Evolutionary conservation across 2,113 vertebrate species (phyloP).

Genomic region (Brevimyrus niger): DNA sequence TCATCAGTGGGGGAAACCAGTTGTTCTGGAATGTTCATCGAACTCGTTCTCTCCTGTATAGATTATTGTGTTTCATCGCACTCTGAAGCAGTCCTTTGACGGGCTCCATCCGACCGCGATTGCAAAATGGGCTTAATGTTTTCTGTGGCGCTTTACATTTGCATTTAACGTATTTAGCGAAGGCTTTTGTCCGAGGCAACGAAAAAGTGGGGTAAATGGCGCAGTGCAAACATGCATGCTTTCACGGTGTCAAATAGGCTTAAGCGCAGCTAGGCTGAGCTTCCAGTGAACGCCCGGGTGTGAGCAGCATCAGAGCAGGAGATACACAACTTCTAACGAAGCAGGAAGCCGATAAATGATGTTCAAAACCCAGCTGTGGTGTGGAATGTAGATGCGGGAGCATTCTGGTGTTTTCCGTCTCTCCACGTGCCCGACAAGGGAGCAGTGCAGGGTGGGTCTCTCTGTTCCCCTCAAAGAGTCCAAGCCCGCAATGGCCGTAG

Average conservation of each 20-base stretch:
- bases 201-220: neutral
- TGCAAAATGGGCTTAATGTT: neutral
- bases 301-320: neutral
- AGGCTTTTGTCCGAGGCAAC: neutral
- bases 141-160: neutral
- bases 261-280: neutral
- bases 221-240: neutral
- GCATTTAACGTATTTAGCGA: neutral
- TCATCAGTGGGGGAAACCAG: constrained; percentile 1
- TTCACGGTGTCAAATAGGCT: neutral
- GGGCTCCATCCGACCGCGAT: neutral
- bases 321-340: neutral
- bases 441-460: neutral
- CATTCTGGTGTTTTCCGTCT: neutral
- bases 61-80: neutral
- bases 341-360: neutral
- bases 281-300: neutral
- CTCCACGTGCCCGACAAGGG: neutral
- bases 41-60: neutral
- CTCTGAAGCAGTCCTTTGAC: neutral
- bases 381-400: neutral
- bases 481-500: neutral
- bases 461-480: neutral
- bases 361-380: neutral
- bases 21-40: neutral